Conservation (phyloP, 2,113 vertebrate species). For the Scalopus aquaticus region DNA sequence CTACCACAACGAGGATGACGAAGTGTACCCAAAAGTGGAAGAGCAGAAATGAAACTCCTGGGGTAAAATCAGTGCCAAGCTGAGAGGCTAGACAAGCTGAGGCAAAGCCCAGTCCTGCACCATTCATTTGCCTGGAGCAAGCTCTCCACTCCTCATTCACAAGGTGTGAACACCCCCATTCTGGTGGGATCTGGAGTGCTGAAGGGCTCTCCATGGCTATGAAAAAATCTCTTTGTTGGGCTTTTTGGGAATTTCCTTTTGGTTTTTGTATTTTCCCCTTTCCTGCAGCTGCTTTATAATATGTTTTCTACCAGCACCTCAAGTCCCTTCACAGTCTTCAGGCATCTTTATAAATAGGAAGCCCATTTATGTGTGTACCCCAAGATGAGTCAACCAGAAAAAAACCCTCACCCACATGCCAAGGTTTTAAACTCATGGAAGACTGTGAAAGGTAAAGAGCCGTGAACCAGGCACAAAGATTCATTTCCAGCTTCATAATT, state of each 20-base stretch:
- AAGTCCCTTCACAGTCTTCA: constrained; percentile 26
- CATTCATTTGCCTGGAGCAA: neutral
- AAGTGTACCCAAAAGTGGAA: neutral
- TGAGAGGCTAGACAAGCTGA: neutral
- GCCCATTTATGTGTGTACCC: neutral
- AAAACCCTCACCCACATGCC: constrained; percentile 18
- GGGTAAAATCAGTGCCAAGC: neutral
- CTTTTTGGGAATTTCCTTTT: constrained; percentile 45
- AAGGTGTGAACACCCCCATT: neutral
- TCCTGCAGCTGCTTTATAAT: constrained; percentile 43
- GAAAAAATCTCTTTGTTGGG: constrained; percentile 28
- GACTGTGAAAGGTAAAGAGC: constrained; percentile 37
- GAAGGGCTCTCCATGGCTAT: neutral
- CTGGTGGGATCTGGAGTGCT: neutral
- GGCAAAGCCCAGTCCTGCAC: fast-evolving
- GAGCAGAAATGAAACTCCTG: neutral
- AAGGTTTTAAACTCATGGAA: constrained; percentile 18
- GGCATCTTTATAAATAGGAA: constrained; percentile 22
- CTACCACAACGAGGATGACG: neutral
- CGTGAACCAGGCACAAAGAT: constrained; percentile 1
- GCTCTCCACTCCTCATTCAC: neutral
- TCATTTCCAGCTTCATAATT: constrained; percentile 13
- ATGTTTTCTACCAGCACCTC: constrained; percentile 19
- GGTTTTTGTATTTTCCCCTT: constrained; percentile 61
- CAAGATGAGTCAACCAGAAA: constrained; percentile 6